These are phyloP conservation scores for Bombus waltoni DNA, from an alignment of 1,140 invertebrate genomes.

Conservation along the genomic window DNA sequence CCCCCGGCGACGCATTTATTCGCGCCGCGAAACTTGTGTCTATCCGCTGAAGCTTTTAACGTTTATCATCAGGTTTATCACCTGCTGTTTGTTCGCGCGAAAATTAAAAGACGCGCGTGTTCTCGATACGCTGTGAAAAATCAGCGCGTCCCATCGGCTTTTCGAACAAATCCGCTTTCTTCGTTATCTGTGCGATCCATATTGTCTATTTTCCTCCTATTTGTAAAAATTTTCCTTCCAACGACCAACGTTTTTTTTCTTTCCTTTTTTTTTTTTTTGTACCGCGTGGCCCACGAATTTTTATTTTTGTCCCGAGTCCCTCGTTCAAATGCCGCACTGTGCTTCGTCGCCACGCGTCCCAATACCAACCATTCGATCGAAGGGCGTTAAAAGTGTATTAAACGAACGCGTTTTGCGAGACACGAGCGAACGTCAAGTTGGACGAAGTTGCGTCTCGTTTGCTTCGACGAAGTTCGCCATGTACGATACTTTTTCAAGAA, in stretches of 20 bases:
- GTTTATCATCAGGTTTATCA: not conserved
- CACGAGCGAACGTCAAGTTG: too few species aligned
- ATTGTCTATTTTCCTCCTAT: not conserved
- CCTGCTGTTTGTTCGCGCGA: not conserved
- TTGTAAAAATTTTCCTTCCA: not conserved
- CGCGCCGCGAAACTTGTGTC: not conserved
- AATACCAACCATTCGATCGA: too few species aligned
- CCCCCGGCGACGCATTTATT: not conserved
- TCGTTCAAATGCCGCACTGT: too few species aligned
- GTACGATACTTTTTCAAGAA: constrained; percentile 46
- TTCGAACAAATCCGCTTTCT: not conserved
- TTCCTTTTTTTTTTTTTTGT: too few species aligned
- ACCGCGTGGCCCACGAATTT: too few species aligned
- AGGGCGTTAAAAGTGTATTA: too few species aligned
- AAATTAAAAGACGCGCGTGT: not conserved
- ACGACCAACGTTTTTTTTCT: not conserved
- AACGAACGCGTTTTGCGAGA: too few species aligned
- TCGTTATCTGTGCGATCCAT: too few species aligned
- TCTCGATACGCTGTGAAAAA: not conserved
- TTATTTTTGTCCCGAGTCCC: not conserved
- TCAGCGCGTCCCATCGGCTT: not conserved
- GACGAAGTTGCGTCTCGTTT: not conserved
- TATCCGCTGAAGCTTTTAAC: not conserved
- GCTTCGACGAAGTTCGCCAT: not conserved
- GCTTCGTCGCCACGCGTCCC: too few species aligned